Evolutionary conservation across 2,888 invertebrate species (phyloP).

Genomic region (Molanna angustata): DNA sequence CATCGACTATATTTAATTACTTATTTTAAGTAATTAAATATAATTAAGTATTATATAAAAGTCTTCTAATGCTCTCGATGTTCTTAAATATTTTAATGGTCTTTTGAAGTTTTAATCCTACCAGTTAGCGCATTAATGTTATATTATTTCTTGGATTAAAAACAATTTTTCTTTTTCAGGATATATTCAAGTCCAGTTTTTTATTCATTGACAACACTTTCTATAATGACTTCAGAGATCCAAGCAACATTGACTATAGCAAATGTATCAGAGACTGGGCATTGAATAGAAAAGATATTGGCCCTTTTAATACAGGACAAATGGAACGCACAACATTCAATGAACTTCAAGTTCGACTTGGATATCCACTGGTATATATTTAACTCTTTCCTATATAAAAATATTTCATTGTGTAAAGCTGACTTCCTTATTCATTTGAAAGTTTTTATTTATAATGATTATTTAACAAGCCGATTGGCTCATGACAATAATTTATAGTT

Average conservation of each 20-base stretch:
- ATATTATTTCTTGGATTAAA: too few relatives aligned
- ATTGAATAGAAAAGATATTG: conserved; percentile 41
- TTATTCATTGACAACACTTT: conserved; percentile 78
- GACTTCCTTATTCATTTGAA: not conserved
- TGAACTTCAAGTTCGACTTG: conserved; percentile 56
- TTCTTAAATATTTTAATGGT: too few relatives aligned
- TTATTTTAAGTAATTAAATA: too few relatives aligned
- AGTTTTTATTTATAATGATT: not conserved
- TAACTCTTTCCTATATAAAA: not conserved
- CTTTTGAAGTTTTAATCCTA: too few relatives aligned
- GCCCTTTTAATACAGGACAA: conserved; percentile 47
- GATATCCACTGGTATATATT: conserved; percentile 53
- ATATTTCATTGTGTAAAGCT: not conserved
- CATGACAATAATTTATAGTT: too few relatives aligned
- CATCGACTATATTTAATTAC: too few relatives aligned
- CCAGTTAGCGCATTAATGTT: too few relatives aligned
- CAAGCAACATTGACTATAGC: conserved; percentile 64
- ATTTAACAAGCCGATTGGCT: not conserved
- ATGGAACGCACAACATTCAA: conserved; percentile 58
- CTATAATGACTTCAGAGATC: conserved; percentile 68
- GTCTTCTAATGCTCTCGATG: too few relatives aligned
- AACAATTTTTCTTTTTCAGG: conserved; percentile 45
- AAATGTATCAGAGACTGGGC: conserved; percentile 63
- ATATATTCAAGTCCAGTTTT: conserved; percentile 66
- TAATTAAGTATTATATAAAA: too few relatives aligned